A percentile compares a stretch with the other conserved stretches of the same genome.
Conservation (phyloP, 2,888 invertebrate genomes). For the Nematopogon swammerdamellus region DNA sequence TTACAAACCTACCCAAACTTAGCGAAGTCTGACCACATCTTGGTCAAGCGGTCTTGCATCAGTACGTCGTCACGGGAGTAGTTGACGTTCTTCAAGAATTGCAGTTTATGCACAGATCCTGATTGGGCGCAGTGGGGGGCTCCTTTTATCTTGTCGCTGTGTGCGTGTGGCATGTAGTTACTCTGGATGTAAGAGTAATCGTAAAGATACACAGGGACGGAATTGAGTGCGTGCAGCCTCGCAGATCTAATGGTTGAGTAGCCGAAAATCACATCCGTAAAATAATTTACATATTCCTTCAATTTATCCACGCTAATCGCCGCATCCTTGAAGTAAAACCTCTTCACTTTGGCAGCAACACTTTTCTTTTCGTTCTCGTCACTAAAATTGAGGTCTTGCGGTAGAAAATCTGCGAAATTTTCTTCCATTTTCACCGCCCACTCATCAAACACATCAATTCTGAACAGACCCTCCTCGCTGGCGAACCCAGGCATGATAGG, state of each 20-base stretch:
- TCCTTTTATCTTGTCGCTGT: constrained; percentile 2
- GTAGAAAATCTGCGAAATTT: constrained; percentile 2
- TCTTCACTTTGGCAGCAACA: constrained; percentile 1
- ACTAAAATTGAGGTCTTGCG: constrained; percentile 2
- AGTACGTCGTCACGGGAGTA: not conserved
- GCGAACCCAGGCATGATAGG: not conserved
- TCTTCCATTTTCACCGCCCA: constrained; percentile 1
- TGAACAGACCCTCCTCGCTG: constrained; percentile 1
- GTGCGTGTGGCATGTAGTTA: not conserved
- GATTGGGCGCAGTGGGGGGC: constrained; percentile 1
- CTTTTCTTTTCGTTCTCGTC: not conserved
- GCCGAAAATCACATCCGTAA: constrained; percentile 1
- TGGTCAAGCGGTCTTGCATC: constrained; percentile 1
- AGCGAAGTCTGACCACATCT: constrained; percentile 1
- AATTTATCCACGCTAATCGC: constrained; percentile 1
- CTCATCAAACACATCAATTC: constrained; percentile 2
- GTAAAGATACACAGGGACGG: constrained; percentile 2
- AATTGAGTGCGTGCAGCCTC: not conserved
- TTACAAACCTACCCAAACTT: constrained; percentile 3
- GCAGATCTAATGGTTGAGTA: constrained; percentile 3
- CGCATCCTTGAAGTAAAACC: constrained; percentile 2
- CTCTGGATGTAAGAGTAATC: constrained; percentile 2
- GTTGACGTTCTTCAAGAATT: not conserved
- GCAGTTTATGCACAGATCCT: constrained; percentile 2
- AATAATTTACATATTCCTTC: not conserved